phyloP scores from a whole-genome alignment of 2,888 invertebrate genomes.

The Papilio demoleus region DNA sequence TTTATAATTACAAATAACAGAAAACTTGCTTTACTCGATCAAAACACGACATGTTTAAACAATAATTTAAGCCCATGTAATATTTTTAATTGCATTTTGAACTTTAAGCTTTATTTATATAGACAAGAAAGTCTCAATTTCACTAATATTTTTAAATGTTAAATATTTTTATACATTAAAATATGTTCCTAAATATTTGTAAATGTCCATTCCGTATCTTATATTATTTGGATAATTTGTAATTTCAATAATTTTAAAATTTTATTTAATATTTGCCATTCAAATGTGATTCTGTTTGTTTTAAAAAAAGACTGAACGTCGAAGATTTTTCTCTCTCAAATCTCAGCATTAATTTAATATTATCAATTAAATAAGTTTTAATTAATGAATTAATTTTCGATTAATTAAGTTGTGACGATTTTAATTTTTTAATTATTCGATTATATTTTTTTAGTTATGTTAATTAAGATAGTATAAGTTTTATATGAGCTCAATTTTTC shows the following conservation, averaged over 20 bases:
- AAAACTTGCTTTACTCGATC: too few relatives aligned
- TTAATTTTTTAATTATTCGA: constrained; percentile 49
- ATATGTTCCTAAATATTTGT: constrained; percentile 11
- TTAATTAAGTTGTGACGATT: constrained; percentile 42
- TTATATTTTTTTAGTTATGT: constrained; percentile 50
- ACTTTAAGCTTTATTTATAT: neutral
- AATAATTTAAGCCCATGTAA: too few relatives aligned
- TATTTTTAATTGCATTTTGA: neutral
- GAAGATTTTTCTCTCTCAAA: constrained; percentile 46
- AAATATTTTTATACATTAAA: neutral
- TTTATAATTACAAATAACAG: too few relatives aligned
- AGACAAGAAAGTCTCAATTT: neutral
- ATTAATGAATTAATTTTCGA: constrained; percentile 45
- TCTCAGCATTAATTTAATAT: constrained; percentile 43
- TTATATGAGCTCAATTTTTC: constrained; percentile 79
- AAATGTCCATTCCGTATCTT: constrained; percentile 26
- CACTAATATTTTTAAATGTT: constrained; percentile 6
- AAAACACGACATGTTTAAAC: too few relatives aligned
- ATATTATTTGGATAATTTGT: constrained; percentile 20
- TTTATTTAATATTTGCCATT: neutral
- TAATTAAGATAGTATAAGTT: constrained; percentile 56
- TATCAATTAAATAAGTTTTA: constrained; percentile 41
- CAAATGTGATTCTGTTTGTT: constrained; percentile 43
- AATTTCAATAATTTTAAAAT: neutral
- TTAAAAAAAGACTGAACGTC: constrained; percentile 55